phyloP scores from a whole-genome alignment of 1,140 invertebrate species.

The Sipha flava region DNA sequence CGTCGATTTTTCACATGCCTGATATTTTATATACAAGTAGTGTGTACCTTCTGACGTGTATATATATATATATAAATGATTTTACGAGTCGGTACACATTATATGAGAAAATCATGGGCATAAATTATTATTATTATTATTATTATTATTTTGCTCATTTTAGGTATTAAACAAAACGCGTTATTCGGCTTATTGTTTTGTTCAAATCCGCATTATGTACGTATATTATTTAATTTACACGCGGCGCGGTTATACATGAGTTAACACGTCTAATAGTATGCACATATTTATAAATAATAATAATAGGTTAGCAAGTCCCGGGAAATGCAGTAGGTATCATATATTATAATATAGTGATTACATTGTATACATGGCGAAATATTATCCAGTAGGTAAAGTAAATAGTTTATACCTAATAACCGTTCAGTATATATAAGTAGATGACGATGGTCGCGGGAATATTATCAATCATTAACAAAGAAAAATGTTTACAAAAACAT shows the following conservation, averaged over 20 bases:
- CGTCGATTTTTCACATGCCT: background rate
- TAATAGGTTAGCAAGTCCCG: background rate
- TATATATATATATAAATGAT: background rate
- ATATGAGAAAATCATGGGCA: background rate
- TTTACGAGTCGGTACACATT: background rate
- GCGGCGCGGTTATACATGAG: background rate
- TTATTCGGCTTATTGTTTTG: background rate
- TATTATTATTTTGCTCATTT: background rate
- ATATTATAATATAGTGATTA: too few species aligned
- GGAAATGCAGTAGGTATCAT: too few species aligned
- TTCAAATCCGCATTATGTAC: background rate
- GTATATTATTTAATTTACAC: background rate
- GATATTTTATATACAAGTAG: background rate
- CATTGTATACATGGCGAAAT: too few species aligned
- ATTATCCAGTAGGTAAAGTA: too few species aligned
- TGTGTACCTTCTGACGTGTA: too few species aligned
- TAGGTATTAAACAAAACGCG: background rate
- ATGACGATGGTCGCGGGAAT: too few species aligned
- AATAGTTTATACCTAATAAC: too few species aligned
- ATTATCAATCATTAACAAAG: too few species aligned
- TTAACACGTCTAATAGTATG: background rate
- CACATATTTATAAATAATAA: background rate
- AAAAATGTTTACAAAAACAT: too few species aligned
- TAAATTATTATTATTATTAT: background rate
- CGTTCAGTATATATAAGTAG: too few species aligned